Conservation (phyloP, 1,140 invertebrate genomes). For the Anoplolepis gracilipes region DNA sequence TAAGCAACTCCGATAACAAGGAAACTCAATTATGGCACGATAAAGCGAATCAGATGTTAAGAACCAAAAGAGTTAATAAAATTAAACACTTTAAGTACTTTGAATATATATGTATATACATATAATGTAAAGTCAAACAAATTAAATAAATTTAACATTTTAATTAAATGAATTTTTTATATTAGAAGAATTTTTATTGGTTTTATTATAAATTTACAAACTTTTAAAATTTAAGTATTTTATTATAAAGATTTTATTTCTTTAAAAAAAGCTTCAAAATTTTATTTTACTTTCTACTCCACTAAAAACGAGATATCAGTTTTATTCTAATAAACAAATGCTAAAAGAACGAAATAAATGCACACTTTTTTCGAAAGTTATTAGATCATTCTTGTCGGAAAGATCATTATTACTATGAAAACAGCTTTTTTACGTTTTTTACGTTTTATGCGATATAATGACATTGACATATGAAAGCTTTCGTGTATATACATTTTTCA, state of each 20-base stretch:
- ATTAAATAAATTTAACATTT: neutral
- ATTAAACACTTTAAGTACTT: constrained; percentile 1
- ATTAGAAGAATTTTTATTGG: neutral
- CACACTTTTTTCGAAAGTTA: neutral
- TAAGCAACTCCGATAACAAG: constrained; percentile 21
- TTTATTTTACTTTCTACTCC: neutral
- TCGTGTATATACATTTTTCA: constrained; percentile 29
- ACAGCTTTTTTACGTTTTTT: neutral
- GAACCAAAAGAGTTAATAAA: neutral
- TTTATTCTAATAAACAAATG: neutral
- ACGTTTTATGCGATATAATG: neutral
- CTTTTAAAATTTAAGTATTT: neutral
- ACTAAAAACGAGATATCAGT: neutral
- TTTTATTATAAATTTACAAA: neutral
- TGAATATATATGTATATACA: neutral
- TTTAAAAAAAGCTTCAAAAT: too few relatives aligned
- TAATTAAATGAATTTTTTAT: neutral
- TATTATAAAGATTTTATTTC: neutral
- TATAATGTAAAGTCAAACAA: neutral
- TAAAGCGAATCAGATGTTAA: constrained; percentile 22
- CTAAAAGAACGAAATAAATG: neutral
- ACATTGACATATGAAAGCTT: neutral
- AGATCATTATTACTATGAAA: neutral
- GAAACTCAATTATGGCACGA: constrained; percentile 22
- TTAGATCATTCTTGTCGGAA: neutral